Evolutionary conservation across 2,888 invertebrate genomes (phyloP).

Genomic region (Notocelia uddmanniana): DNA sequence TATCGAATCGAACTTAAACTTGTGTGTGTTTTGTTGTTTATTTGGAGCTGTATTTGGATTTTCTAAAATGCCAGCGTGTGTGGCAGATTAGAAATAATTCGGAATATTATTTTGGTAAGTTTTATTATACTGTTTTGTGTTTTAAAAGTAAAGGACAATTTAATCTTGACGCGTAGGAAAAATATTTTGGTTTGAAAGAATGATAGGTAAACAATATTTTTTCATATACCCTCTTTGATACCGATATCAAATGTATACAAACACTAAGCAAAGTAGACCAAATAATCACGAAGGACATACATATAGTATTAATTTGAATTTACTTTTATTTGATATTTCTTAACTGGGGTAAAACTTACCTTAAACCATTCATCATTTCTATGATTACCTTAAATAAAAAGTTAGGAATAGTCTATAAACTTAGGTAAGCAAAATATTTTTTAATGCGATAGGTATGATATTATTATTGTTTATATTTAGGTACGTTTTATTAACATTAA

Average conservation of each 20-base stretch:
- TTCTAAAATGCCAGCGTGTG: slow-evolving; percentile 30
- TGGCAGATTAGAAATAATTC: slow-evolving; percentile 18
- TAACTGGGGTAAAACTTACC: too few species aligned
- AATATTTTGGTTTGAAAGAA: neutral
- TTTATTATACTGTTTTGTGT: neutral
- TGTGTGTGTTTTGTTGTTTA: slow-evolving; percentile 43
- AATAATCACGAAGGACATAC: neutral
- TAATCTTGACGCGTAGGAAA: neutral
- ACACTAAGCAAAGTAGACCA: neutral
- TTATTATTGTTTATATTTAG: too few species aligned
- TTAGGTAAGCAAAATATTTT: neutral
- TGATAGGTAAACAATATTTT: slow-evolving; percentile 6
- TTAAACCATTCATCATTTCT: too few species aligned
- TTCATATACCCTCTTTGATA: slow-evolving; percentile 13
- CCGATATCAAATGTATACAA: neutral
- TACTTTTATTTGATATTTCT: too few species aligned
- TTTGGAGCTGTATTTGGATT: slow-evolving; percentile 47
- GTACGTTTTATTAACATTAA: too few species aligned
- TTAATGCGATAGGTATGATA: too few species aligned
- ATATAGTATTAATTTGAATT: too few species aligned
- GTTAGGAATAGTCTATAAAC: neutral
- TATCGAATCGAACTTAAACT: slow-evolving; percentile 31
- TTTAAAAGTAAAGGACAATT: neutral
- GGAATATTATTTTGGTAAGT: slow-evolving; percentile 29
- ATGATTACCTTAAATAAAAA: too few species aligned